Conservation (phyloP, 2,797 vertebrate species). For the Martes flavigula region DNA sequence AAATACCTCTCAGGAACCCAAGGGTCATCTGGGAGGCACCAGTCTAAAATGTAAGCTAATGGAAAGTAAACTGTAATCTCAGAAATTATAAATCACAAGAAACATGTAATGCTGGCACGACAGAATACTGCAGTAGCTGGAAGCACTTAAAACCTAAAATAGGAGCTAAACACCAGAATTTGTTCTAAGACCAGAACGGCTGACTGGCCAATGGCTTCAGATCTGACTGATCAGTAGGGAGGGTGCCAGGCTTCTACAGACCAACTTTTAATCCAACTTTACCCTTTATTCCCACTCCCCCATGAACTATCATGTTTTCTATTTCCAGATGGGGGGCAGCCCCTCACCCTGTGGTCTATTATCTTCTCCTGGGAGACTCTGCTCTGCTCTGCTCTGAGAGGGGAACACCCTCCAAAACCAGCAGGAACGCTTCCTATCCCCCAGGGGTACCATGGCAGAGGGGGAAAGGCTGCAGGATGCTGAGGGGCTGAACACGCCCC, state of each 20-base stretch:
- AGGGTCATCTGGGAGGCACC: neutral
- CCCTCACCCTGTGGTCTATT: neutral
- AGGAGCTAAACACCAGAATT: neutral
- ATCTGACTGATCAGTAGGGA: neutral
- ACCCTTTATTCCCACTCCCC: neutral
- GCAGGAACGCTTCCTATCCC: rapidly evolving
- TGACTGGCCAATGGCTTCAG: neutral
- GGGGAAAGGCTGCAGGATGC: neutral
- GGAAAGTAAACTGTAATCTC: neutral
- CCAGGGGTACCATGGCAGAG: neutral
- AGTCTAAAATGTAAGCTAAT: neutral
- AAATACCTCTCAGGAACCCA: neutral
- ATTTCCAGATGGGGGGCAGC: neutral
- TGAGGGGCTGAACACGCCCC: too few species aligned
- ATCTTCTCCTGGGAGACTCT: neutral
- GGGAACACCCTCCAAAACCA: too few species aligned
- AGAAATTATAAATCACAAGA: neutral
- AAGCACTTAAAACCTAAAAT: neutral
- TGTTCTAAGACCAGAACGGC: neutral
- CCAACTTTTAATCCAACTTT: neutral
- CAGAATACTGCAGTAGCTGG: neutral
- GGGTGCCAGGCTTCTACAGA: neutral
- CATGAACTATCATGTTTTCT: neutral
- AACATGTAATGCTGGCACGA: neutral
- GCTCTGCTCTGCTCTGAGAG: neutral